Conservation (phyloP, 2,797 vertebrate genomes). For the Lates japonicus region DNA sequence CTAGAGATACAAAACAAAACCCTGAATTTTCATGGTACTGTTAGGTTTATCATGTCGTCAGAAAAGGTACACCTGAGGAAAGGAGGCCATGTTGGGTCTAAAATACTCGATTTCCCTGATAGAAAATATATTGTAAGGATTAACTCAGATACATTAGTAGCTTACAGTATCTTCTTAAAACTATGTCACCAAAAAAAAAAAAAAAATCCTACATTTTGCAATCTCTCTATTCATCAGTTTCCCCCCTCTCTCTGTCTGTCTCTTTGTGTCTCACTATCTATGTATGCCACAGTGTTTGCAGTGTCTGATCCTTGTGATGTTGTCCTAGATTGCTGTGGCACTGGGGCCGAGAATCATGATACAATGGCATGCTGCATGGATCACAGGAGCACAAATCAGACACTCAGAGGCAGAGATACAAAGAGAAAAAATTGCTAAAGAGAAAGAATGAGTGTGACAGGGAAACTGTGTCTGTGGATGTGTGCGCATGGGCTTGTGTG, state of each 20-base stretch:
- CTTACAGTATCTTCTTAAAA: constrained; percentile 22
- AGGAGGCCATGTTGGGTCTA: constrained; percentile 7
- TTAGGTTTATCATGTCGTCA: constrained; percentile 24
- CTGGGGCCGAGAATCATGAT: constrained; percentile 55
- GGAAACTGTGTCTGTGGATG: constrained; percentile 16
- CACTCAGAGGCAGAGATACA: constrained; percentile 47
- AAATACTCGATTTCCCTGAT: constrained; percentile 22
- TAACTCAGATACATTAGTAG: constrained; percentile 17
- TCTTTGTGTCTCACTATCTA: constrained; percentile 45
- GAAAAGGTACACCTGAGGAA: constrained; percentile 20
- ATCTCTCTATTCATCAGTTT: constrained; percentile 27
- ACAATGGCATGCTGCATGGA: constrained; percentile 52
- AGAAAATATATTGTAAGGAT: constrained; percentile 32
- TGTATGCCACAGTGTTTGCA: constrained; percentile 42
- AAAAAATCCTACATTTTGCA: not conserved
- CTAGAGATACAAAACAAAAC: constrained; percentile 40
- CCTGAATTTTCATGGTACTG: constrained; percentile 27
- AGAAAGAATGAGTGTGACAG: constrained; percentile 37
- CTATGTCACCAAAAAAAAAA: constrained; percentile 9
- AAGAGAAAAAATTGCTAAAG: constrained; percentile 46
- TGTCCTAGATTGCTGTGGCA: constrained; percentile 66
- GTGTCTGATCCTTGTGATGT: constrained; percentile 53
- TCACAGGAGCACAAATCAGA: constrained; percentile 64
- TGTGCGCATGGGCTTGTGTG: constrained; percentile 22
- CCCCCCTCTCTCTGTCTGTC: constrained; percentile 4